phyloP scores from a whole-genome alignment of 2,797 vertebrate species.

The Synaphobranchus kaupii region DNA sequence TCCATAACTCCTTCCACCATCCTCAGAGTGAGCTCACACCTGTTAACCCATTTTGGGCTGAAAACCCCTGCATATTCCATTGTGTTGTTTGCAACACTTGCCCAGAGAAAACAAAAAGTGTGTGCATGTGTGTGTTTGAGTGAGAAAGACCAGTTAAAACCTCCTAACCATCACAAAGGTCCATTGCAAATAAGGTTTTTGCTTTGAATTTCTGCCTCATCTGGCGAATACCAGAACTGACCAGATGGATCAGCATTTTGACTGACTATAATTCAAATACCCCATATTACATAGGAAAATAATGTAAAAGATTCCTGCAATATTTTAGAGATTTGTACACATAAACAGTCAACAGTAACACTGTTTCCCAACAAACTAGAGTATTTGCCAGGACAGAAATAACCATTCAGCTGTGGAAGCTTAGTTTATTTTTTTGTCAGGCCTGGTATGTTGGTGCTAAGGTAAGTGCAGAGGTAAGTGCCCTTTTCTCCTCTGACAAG shows the following conservation, averaged over 20 bases:
- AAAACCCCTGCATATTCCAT: too few species aligned
- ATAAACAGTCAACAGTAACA: not conserved
- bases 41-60: too few species aligned
- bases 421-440: constrained; percentile 89
- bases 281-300: not conserved
- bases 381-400: constrained; percentile 78
- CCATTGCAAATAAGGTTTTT: not conserved
- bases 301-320: constrained; percentile 9
- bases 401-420: constrained; percentile 77
- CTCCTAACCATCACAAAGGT: not conserved
- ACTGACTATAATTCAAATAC: constrained; percentile 7
- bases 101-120: too few species aligned
- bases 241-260: constrained; percentile 10
- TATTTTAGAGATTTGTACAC: not conserved
- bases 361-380: constrained; percentile 68
- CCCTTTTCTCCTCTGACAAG: constrained; percentile 82
- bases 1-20: too few species aligned
- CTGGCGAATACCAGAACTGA: not conserved
- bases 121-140: too few species aligned
- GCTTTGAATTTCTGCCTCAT: constrained; percentile 3
- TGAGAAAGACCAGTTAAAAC: not conserved
- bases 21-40: too few species aligned
- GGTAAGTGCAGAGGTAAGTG: constrained; percentile 88
- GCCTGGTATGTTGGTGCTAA: constrained; percentile 83
- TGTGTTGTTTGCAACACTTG: not conserved